Conservation (phyloP, 2,113 vertebrate genomes). For the Tiliqua scincoides region DNA sequence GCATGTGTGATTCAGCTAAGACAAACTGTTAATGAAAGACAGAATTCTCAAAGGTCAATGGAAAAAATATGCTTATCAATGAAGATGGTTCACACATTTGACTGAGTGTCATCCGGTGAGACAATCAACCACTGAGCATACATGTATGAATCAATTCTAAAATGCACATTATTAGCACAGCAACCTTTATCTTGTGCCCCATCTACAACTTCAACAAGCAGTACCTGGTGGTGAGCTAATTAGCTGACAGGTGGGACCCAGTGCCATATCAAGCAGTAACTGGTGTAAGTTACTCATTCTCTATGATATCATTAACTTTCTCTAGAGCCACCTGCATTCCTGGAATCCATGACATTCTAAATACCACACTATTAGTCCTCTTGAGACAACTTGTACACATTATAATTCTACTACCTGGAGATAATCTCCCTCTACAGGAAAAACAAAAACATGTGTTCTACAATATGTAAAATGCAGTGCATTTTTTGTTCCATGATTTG, state of each 20-base stretch:
- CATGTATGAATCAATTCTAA: background rate
- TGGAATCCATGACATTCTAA: background rate
- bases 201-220: background rate
- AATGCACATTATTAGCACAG: background rate
- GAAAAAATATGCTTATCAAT: too few relatives aligned
- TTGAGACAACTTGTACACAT: background rate
- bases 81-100: too few relatives aligned
- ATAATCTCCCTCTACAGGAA: background rate
- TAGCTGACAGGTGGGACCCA: background rate
- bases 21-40: background rate
- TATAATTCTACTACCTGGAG: too few relatives aligned
- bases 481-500: background rate
- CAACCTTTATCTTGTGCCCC: background rate
- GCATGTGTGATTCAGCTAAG: background rate
- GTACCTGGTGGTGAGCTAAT: background rate
- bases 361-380: background rate
- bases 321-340: background rate
- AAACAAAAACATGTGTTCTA: background rate
- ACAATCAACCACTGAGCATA: background rate
- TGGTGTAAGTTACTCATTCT: background rate
- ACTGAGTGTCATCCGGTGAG: background rate
- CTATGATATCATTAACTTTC: background rate
- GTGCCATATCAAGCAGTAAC: background rate
- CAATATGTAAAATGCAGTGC: background rate
- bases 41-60: background rate